Evolutionary conservation across 2,888 invertebrate species (phyloP), one percentile per base, ranked within the genome.

Genomic region (Drosophila sordidapex): DNA sequence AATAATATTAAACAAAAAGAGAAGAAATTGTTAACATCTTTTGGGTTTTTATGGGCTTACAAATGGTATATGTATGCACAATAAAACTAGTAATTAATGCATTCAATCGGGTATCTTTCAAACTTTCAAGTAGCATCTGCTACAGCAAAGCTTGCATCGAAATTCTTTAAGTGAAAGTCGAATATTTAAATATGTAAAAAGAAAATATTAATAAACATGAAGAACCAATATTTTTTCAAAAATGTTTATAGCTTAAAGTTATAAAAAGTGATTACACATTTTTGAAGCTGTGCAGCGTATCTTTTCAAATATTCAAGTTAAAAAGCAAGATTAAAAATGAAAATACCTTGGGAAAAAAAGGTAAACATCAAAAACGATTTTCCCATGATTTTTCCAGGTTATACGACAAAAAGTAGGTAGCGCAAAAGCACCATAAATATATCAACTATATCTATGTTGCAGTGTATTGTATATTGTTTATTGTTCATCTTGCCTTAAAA

Each of bases 51-150:
- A 36, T 18, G 15, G 36, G 7, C 7, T 36, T 15, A 0, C 0
- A 15, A 36, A 15, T 36, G 15, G 36, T 36, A 0, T 15, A 36
- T 10, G 10, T 31, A 31, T 31, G 10, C 31, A 0, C 10, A 15
- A 8, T 4, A 46, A 15, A 11, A 11, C n/a, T 43, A 43, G 43
- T 5, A 43, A 43, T 11, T 43, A 43, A 43, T n/a, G n/a, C 11
- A n/a, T 43, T 40, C 4, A 4, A n/a, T 40, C 40, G n/a, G 38
- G 0, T 38, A n/a, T 8, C 38, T n/a, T 40, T 43, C 21, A 11
- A 31, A 2, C 31, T 31, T 0, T 10, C 10, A n/a, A 40, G n/a
- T 5, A 11, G n/a, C n/a, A 40, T 40, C 10, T n/a, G 0, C n/a
- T 2, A 11, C 10, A 10, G 10, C 18, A 18, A 7, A 38, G n/a